A percentile compares a stretch with the other conserved stretches of the same genome.
phyloP scores from a whole-genome alignment of 2,888 invertebrate genomes.

The Tupiocoris notatus region DNA sequence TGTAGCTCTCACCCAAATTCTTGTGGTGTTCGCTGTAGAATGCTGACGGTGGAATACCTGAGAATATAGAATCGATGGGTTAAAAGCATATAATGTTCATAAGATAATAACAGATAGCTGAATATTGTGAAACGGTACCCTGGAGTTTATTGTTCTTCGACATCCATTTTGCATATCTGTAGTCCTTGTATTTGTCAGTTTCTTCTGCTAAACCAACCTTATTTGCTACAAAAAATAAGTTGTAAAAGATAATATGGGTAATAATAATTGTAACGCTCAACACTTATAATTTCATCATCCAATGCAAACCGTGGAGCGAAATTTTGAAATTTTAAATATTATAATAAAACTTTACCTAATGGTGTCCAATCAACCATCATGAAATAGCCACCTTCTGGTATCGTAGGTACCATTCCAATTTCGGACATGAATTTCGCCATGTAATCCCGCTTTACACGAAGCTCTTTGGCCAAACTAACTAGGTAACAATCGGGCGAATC shows the following conservation, averaged over 20 bases:
- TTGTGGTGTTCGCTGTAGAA: slow-evolving; percentile 85
- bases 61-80: slow-evolving; percentile 56
- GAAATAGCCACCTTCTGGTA: slow-evolving; percentile 97
- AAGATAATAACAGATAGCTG: background rate
- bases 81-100: background rate
- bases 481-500: slow-evolving; percentile 81
- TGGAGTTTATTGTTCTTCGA: slow-evolving; percentile 87
- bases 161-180: slow-evolving; percentile 93
- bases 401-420: slow-evolving; percentile 82
- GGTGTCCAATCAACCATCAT: slow-evolving; percentile 74
- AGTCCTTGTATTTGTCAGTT: slow-evolving; percentile 75
- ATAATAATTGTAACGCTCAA: background rate
- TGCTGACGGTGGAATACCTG: slow-evolving; percentile 90
- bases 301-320: background rate
- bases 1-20: slow-evolving; percentile 75
- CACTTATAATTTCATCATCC: background rate
- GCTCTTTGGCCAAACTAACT: slow-evolving; percentile 67
- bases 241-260: too few relatives aligned
- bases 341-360: slow-evolving; percentile 45
- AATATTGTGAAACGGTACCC: slow-evolving; percentile 54
- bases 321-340: background rate
- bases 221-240: slow-evolving; percentile 6
- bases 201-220: slow-evolving; percentile 66
- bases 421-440: slow-evolving; percentile 72
- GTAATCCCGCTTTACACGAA: slow-evolving; percentile 75